Evolutionary conservation across 1,140 invertebrate genomes (phyloP).

Genomic region (Cryptotermes secundus): DNA sequence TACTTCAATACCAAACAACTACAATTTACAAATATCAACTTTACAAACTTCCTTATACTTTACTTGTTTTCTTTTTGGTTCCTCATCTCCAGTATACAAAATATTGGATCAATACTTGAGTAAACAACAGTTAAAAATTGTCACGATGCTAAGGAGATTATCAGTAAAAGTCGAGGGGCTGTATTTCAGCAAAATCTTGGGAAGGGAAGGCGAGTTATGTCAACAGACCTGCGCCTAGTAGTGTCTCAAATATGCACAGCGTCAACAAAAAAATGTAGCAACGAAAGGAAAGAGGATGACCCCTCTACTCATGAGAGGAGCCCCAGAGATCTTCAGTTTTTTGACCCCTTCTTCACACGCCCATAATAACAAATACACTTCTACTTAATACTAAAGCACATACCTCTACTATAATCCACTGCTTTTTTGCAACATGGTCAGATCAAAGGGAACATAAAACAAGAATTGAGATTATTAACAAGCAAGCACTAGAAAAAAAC

Average conservation of each 20-base stretch:
- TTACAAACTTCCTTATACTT: constrained; percentile 10
- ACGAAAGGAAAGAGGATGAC: constrained; percentile 22
- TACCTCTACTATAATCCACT: not conserved
- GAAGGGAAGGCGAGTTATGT: constrained; percentile 23
- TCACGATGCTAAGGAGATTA: constrained; percentile 23
- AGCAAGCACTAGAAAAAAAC: constrained; percentile 30
- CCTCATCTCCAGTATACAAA: constrained; percentile 35
- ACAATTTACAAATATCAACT: constrained; percentile 14
- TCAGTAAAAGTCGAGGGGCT: not conserved
- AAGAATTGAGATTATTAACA: constrained; percentile 33
- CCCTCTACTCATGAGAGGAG: not conserved
- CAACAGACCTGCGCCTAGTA: not conserved
- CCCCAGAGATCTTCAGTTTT: constrained; percentile 22
- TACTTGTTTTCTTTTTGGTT: not conserved
- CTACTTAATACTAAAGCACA: constrained; percentile 4
- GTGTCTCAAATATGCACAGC: constrained; percentile 6
- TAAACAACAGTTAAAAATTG: constrained; percentile 35
- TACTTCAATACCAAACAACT: constrained; percentile 23
- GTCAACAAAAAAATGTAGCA: constrained; percentile 28
- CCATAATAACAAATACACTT: constrained; percentile 10
- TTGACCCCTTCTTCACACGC: not conserved
- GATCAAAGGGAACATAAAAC: constrained; percentile 20
- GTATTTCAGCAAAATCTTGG: not conserved
- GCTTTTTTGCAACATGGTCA: not conserved
- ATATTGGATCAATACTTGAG: constrained; percentile 36